Percentiles rank a stretch among this genome's conserved stretches.
Evolutionary conservation across 2,888 invertebrate genomes (phyloP).

Genomic region (Lepidochitona cinerea): DNA sequence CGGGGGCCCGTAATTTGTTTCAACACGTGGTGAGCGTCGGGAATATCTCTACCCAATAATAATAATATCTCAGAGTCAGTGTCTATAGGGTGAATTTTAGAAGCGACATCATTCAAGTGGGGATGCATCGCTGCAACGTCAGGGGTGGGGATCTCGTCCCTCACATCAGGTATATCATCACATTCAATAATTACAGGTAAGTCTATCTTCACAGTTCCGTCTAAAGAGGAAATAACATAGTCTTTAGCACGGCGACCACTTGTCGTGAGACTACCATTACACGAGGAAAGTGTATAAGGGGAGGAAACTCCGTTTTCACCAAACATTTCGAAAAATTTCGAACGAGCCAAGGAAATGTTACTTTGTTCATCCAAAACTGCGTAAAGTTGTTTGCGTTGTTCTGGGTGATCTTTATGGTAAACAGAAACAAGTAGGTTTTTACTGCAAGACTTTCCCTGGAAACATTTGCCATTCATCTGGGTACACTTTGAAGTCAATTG

Average conservation of each 20-base stretch:
- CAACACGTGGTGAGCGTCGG: conserved; percentile 11
- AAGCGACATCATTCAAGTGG: conserved; percentile 2
- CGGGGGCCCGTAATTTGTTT: background rate
- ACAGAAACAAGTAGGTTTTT: conserved; percentile 10
- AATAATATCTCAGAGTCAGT: background rate
- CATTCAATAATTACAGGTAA: conserved; percentile 32
- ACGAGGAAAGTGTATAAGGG: conserved; percentile 1
- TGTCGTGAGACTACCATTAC: background rate
- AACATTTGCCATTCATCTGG: background rate
- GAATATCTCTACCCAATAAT: conserved; percentile 11
- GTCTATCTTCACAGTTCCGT: conserved; percentile 14
- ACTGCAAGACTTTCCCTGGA: conserved; percentile 12
- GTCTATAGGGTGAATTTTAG: conserved; percentile 2
- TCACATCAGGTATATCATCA: conserved; percentile 21
- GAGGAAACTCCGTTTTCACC: background rate
- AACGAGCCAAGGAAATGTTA: conserved; percentile 5
- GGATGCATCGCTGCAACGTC: conserved; percentile 14
- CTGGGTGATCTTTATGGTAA: too few species aligned
- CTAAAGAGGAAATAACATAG: conserved; percentile 17
- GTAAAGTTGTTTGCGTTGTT: background rate
- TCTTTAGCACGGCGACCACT: conserved; percentile 17
- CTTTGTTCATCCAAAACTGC: conserved; percentile 16
- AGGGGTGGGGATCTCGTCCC: conserved; percentile 31
- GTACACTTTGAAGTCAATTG: conserved; percentile 5
- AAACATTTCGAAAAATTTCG: conserved; percentile 10